Conservation (phyloP, 2,888 invertebrate species). For the Melinaea menophilus region DNA sequence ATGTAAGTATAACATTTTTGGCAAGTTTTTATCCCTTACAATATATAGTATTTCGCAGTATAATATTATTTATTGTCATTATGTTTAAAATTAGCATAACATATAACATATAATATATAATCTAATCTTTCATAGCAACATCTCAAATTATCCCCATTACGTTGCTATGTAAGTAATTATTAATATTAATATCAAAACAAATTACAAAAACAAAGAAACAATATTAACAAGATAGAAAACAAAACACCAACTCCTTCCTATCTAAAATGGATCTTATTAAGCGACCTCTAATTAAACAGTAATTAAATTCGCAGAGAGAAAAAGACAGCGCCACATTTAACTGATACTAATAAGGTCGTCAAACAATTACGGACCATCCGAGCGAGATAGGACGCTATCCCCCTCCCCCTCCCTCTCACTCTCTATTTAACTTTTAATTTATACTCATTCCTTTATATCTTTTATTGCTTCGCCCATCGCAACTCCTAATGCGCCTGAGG, state of each 20-base stretch:
- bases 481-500: conserved; percentile 77
- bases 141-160: too few species aligned
- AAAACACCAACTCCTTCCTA: conserved; percentile 45
- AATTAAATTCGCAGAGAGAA: conserved; percentile 75
- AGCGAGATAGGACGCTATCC: conserved; percentile 41
- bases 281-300: conserved; percentile 71
- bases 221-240: conserved; percentile 41
- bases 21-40: too few species aligned
- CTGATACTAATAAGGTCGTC: conserved; percentile 79
- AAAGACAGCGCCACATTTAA: conserved; percentile 76
- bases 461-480: conserved; percentile 78
- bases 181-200: too few species aligned
- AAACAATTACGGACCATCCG: conserved; percentile 74
- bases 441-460: conserved; percentile 79
- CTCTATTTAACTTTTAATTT: conserved; percentile 79
- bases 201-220: conserved; percentile 33
- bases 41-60: too few species aligned
- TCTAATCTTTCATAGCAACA: too few species aligned
- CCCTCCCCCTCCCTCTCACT: conserved; percentile 55
- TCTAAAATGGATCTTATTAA: conserved; percentile 67
- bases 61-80: too few species aligned
- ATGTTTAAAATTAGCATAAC: too few species aligned
- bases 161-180: too few species aligned
- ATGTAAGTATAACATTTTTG: too few species aligned
- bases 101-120: too few species aligned